Percentiles rank a stretch among this genome's conserved stretches.
These are phyloP conservation scores for Prionailurus bengalensis DNA, from an alignment of 2,113 vertebrate genomes.

Conservation along the genomic window DNA sequence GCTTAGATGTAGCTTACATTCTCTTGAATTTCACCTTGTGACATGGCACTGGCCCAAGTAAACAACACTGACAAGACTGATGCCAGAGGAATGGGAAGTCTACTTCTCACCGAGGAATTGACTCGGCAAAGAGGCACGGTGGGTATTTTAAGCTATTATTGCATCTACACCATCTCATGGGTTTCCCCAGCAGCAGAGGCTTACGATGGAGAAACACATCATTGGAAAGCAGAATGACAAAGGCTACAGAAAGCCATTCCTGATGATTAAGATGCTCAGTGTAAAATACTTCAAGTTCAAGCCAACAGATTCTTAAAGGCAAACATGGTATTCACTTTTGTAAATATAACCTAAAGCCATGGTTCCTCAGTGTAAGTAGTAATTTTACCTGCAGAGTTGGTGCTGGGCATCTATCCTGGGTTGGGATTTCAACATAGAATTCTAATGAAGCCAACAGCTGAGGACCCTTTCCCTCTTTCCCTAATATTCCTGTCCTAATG, in stretches of 20 bases:
- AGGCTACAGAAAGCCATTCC: slow-evolving; percentile 6
- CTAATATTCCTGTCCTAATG: not conserved
- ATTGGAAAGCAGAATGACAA: not conserved
- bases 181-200: not conserved
- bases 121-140: not conserved
- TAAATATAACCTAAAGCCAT: not conserved
- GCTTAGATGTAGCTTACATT: not conserved
- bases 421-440: not conserved
- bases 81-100: not conserved
- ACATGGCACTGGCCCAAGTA: not conserved
- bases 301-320: not conserved
- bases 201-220: not conserved
- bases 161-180: not conserved
- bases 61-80: not conserved
- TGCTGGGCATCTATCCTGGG: not conserved
- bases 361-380: not conserved
- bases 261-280: not conserved
- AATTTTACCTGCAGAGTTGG: not conserved
- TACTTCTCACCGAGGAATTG: not conserved
- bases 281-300: slow-evolving; percentile 15
- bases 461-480: not conserved
- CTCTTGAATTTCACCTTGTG: not conserved
- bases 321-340: not conserved
- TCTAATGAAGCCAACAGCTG: not conserved
- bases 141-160: not conserved